phyloP scores from a whole-genome alignment of 2,797 vertebrate species.

The Danionella dracula region DNA sequence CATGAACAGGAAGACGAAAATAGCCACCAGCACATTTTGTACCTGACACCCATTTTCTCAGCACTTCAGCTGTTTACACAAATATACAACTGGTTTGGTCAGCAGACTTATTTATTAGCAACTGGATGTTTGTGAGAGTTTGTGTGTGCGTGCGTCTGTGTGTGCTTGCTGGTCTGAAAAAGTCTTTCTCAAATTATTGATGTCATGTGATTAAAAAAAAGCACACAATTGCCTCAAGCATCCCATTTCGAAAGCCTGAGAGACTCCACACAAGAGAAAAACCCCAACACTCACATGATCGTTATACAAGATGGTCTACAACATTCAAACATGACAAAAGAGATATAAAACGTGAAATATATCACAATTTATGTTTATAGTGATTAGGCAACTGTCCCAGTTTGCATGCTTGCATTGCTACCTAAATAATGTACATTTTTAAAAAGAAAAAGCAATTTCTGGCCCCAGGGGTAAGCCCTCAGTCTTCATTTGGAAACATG shows the following conservation, averaged over 20 bases:
- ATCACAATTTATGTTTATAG: too few species aligned
- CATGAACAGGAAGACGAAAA: constrained; percentile 23
- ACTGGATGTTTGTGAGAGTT: constrained; percentile 59
- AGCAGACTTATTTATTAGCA: constrained; percentile 59
- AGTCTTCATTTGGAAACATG: too few species aligned
- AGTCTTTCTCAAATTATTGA: constrained; percentile 50
- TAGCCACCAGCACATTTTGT: background rate
- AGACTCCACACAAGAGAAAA: background rate
- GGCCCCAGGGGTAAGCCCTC: too few species aligned
- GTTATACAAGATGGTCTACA: constrained; percentile 15
- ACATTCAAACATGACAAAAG: background rate
- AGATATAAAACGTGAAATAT: too few species aligned
- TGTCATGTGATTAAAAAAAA: constrained; percentile 40
- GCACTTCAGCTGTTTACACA: too few species aligned
- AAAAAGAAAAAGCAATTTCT: too few species aligned
- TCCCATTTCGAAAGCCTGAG: constrained; percentile 15
- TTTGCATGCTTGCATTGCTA: too few species aligned
- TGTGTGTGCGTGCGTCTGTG: constrained; percentile 37
- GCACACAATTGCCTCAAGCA: constrained; percentile 31
- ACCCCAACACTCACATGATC: constrained; percentile 17
- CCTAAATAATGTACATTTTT: too few species aligned
- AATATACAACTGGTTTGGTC: constrained; percentile 41
- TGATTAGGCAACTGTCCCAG: too few species aligned
- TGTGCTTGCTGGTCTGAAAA: constrained; percentile 40
- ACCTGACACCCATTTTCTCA: background rate